Evolutionary conservation across 2,888 invertebrate genomes (phyloP).

Genomic region (Apoda limacodes): DNA sequence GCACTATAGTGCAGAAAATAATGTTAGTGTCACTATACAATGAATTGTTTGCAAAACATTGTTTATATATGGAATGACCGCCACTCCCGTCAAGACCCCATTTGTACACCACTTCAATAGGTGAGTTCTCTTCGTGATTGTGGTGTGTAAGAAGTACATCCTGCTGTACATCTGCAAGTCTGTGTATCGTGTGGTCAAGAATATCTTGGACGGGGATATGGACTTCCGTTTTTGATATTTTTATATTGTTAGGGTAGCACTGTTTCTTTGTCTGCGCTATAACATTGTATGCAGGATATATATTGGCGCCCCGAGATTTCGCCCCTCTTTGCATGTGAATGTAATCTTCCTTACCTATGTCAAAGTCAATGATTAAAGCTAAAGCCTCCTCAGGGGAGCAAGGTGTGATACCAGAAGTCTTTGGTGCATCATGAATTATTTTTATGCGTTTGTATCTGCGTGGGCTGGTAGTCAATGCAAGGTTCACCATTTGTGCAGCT

Average conservation of each 20-base stretch:
- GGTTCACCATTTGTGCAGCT: conserved; percentile 9
- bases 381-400: conserved; percentile 2
- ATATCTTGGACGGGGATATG: too few relatives aligned
- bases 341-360: conserved; percentile 7
- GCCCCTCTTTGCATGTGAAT: conserved; percentile 9
- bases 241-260: too few relatives aligned
- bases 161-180: conserved; percentile 7
- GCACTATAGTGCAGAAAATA: conserved; percentile 6
- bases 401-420: neutral
- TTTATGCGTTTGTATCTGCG: conserved; percentile 2
- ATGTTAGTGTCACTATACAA: conserved; percentile 8
- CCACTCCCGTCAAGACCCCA: too few relatives aligned
- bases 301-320: conserved; percentile 10
- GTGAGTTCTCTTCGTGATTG: too few relatives aligned
- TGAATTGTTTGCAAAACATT: conserved; percentile 10
- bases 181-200: conserved; percentile 5
- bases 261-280: conserved; percentile 1
- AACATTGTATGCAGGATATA: conserved; percentile 8
- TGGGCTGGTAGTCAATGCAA: conserved; percentile 4
- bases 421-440: conserved; percentile 3
- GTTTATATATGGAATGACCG: too few relatives aligned
- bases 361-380: conserved; percentile 3
- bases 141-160: conserved; percentile 7
- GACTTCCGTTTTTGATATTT: too few relatives aligned
- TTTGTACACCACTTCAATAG: too few relatives aligned